phyloP scores from a whole-genome alignment of 2,797 vertebrate genomes.

The Macroramphosus scolopax region DNA sequence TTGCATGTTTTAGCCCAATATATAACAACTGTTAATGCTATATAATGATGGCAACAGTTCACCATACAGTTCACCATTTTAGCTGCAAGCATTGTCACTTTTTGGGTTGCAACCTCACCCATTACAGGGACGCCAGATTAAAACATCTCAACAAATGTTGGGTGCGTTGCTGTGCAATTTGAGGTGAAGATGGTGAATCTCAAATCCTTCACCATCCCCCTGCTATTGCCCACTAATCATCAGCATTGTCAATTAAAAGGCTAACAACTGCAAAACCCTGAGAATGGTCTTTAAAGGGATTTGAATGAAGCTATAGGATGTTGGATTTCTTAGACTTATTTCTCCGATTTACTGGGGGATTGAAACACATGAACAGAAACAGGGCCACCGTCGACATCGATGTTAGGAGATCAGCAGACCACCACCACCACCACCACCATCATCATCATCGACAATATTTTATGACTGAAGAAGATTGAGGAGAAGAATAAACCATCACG shows the following conservation, averaged over 20 bases:
- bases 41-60: no score
- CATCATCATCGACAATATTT: constrained; percentile 25
- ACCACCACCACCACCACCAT: constrained; percentile 21
- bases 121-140: no score
- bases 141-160: no score
- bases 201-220: no score
- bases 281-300: constrained; percentile 4
- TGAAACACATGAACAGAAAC: constrained; percentile 2
- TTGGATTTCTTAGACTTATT: no score
- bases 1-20: constrained; percentile 14
- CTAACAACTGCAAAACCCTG: constrained; percentile 23
- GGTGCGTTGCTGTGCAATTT: no score
- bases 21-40: not conserved
- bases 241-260: constrained; percentile 9
- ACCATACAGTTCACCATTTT: no score
- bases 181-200: no score
- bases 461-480: constrained; percentile 24
- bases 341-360: no score
- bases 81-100: no score
- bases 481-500: constrained; percentile 34
- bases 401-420: constrained; percentile 25
- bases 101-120: no score
- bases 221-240: no score
- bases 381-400: constrained; percentile 19
- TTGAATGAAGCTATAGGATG: not conserved